Evolutionary conservation across 2,888 invertebrate genomes (phyloP), one percentile per base, ranked within the genome.

Genomic region (Harmothoe impar): DNA sequence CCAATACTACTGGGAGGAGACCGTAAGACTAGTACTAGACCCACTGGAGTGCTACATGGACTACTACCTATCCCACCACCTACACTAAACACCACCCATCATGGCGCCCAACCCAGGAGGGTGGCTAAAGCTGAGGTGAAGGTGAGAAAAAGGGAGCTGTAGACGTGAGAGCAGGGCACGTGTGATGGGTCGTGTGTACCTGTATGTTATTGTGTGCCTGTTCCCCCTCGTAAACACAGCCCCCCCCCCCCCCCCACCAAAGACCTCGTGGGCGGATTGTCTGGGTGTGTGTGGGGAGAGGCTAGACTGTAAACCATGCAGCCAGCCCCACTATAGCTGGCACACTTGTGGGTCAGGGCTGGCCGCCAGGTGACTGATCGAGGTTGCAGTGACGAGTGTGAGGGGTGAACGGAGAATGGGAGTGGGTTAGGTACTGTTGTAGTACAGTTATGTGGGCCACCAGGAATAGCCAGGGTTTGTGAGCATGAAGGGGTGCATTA

Each of bases 331-430:
- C 10, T 43, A 10, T 43, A 23, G n/a, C 72, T 72, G 72, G 72
- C 72, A 72, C 20, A 25, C 29, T 72, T 72, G 15, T 72, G 72
- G 72, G 72, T 72, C 72, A 72, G 29, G 72, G 72, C 29, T n/a
- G 17, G 72, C 72, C 20, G 29, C 72, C 72, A 72, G 72, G 25
- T 72, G 72, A 72, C 72, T 72, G 72, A 72, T 72, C 72, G 72
- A 72, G n/a, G 25, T 15, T 29, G 72, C 15, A 72, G 31, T 62
- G 62, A 62, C 20, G 62, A 62, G 62, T n/a, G 31, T 29, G 25
- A 31, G 72, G 5, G 62, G 23, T 20, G 62, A 20, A 62, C 20
- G 62, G 62, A n/a, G 62, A n/a, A 20, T 20, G 25, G 62, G 62
- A 62, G 62, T 62, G 15, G 54, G 20, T 15, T 54, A n/a, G 62